A percentile compares a stretch with the other conserved stretches of the same genome.
phyloP scores from a whole-genome alignment of 1,140 invertebrate species.

The Rhagoletis pomonella region DNA sequence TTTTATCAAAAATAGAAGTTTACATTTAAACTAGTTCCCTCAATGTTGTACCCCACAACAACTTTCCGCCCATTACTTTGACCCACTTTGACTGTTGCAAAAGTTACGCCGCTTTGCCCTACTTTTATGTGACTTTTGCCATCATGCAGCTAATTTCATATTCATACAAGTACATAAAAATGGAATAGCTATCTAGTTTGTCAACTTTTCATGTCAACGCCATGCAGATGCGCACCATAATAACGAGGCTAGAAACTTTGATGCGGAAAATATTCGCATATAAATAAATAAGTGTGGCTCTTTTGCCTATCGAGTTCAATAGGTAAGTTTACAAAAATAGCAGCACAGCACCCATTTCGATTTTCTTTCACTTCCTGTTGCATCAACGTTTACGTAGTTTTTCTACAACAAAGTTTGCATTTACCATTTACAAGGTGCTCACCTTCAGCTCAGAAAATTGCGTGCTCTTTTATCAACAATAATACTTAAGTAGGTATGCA shows the following conservation, averaged over 20 bases:
- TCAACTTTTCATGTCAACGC: conserved; percentile 4
- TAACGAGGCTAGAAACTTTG: not conserved
- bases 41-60: not conserved
- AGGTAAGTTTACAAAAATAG: not conserved
- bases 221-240: not conserved
- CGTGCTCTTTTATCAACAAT: not conserved
- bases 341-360: too few species aligned
- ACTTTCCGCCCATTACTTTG: not conserved
- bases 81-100: not conserved
- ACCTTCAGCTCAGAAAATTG: not conserved
- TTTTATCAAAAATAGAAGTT: too few species aligned
- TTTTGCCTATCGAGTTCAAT: not conserved
- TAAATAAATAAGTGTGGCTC: not conserved
- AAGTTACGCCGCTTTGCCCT: not conserved
- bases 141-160: not conserved
- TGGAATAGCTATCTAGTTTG: not conserved
- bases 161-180: not conserved
- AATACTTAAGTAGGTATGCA: not conserved
- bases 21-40: too few species aligned
- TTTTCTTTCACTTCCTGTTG: too few species aligned
- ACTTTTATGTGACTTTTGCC: not conserved
- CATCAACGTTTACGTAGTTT: not conserved
- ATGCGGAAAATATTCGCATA: not conserved
- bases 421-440: not conserved
- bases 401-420: not conserved